Conservation (phyloP, 2,888 invertebrate species). For the Caenorhabditis sp. region DNA sequence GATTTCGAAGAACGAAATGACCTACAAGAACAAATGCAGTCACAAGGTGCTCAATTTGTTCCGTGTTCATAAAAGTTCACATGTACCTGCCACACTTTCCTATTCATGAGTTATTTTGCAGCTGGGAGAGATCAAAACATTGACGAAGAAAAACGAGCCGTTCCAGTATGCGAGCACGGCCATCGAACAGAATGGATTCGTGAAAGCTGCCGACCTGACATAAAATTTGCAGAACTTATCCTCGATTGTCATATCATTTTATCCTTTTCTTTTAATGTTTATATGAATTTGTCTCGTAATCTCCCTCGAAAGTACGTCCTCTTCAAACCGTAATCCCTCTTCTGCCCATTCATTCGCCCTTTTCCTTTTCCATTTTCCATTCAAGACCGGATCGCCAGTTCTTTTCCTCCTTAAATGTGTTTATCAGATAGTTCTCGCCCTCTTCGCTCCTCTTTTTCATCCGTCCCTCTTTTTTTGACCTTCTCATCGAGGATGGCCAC, state of each 20-base stretch:
- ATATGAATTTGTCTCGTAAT: not conserved
- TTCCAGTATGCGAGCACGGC: constrained; percentile 38
- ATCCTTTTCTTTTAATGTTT: not conserved
- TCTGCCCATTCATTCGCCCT: not conserved
- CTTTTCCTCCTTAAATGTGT: constrained; percentile 2
- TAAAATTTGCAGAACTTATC: not conserved
- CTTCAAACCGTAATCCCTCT: not conserved
- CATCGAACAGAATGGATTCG: constrained; percentile 44
- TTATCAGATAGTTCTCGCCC: constrained; percentile 18
- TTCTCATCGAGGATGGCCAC: not conserved
- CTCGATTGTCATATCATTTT: no score
- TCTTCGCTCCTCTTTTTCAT: constrained; percentile 1
- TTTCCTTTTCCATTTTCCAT: constrained; percentile 13
- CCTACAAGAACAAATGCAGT: constrained; percentile 63
- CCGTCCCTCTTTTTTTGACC: not conserved
- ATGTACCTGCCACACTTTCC: not conserved
- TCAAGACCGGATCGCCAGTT: constrained; percentile 44
- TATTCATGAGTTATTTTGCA: constrained; percentile 26
- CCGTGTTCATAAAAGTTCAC: not conserved
- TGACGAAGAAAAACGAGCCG: constrained; percentile 21
- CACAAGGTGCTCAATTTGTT: constrained; percentile 56
- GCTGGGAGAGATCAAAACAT: constrained; percentile 60
- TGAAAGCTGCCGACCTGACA: constrained; percentile 33
- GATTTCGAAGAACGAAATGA: constrained; percentile 57
- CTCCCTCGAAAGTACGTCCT: not conserved